Percentiles rank a stretch among this genome's conserved stretches.
Conservation (phyloP, 1,140 invertebrate species). For the Acyrthosiphon pisum region DNA sequence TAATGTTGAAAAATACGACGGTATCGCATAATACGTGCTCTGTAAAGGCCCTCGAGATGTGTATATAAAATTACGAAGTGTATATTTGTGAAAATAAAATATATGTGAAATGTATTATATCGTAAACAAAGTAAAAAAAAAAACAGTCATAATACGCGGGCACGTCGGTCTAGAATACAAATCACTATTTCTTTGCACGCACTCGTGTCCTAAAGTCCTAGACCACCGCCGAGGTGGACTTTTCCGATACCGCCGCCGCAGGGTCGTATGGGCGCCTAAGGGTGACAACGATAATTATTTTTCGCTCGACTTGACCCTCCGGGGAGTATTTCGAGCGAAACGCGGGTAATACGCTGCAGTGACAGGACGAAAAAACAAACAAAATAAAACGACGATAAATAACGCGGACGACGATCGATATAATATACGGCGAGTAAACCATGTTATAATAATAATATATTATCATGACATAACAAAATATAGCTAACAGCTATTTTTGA, state of each 20-base stretch:
- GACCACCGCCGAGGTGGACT: background rate
- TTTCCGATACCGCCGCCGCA: background rate
- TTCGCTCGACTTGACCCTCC: constrained; percentile 15
- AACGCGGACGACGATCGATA: constrained; percentile 24
- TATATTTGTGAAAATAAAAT: background rate
- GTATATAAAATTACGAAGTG: background rate
- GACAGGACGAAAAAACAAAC: background rate
- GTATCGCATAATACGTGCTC: background rate
- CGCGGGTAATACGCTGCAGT: background rate
- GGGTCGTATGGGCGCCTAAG: background rate
- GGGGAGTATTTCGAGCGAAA: constrained; percentile 9
- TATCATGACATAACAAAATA: background rate
- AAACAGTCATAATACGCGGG: background rate
- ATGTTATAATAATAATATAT: background rate
- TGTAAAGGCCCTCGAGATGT: background rate
- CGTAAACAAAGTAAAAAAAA: background rate
- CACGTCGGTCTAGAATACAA: background rate
- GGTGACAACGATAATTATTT: constrained; percentile 44
- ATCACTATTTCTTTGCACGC: background rate
- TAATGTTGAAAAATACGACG: background rate
- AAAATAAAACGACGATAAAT: constrained; percentile 36
- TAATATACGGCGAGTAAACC: background rate
- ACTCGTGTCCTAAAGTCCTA: background rate
- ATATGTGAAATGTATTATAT: background rate
- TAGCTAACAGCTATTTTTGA: background rate